A percentile compares a stretch with the other conserved stretches of the same genome.
Evolutionary conservation across 23 tunicate species (phyloP).

Genomic region (Botrylloides violaceus): DNA sequence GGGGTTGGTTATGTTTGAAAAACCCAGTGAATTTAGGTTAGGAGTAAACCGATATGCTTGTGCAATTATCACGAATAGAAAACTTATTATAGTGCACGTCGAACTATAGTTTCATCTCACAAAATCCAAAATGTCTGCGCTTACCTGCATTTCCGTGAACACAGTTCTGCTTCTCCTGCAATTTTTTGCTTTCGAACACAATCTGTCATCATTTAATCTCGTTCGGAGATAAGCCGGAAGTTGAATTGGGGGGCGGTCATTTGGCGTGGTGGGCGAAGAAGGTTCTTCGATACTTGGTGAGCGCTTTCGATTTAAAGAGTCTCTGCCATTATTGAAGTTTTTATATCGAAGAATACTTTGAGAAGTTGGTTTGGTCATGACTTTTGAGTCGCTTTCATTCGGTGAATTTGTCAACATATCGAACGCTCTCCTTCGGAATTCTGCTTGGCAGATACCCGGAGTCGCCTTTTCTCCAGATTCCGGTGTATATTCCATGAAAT

Average conservation of each 20-base stretch:
- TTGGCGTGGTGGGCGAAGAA: neutral
- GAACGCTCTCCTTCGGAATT: slow-evolving; percentile 10
- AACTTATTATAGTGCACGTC: too few relatives aligned
- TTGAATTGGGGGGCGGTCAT: slow-evolving; percentile 1
- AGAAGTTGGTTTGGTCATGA: neutral
- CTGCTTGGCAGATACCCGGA: neutral
- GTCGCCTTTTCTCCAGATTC: neutral
- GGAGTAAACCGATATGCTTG: too few relatives aligned
- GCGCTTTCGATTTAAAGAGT: neutral
- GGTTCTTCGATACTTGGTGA: neutral
- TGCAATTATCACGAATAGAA: too few relatives aligned
- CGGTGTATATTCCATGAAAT: too few relatives aligned
- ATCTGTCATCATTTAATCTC: neutral
- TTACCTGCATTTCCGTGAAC: slow-evolving; percentile 85
- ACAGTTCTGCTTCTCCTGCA: slow-evolving; percentile 91
- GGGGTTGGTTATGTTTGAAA: too few relatives aligned
- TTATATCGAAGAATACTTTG: neutral
- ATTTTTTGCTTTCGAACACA: slow-evolving; percentile 44
- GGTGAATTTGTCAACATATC: neutral
- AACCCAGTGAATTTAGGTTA: too few relatives aligned
- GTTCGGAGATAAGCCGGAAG: slow-evolving; percentile 22
- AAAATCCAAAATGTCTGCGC: too few relatives aligned
- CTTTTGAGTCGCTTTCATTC: neutral
- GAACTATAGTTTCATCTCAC: too few relatives aligned
- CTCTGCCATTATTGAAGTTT: neutral